phyloP scores from a whole-genome alignment of 1,140 invertebrate genomes.

The Heliothis subflexa region DNA sequence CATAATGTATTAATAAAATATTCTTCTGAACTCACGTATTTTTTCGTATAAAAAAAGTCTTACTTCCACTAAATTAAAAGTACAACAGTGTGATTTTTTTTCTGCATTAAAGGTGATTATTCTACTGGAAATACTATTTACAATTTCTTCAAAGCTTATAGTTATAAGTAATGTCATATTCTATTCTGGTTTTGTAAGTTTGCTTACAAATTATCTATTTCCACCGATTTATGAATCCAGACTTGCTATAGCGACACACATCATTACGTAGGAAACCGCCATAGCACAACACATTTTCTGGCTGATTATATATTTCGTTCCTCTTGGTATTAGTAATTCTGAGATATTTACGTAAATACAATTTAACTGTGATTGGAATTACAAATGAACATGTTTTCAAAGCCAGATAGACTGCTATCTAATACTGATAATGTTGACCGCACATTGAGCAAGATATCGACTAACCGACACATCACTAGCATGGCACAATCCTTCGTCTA shows the following conservation, averaged over 20 bases:
- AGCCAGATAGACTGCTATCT: background rate
- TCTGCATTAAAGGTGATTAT: background rate
- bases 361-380: background rate
- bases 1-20: background rate
- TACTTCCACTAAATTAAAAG: background rate
- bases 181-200: background rate
- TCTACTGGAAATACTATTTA: background rate
- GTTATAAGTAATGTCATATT: slow-evolving; percentile 3
- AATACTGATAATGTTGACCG: slow-evolving; percentile 30
- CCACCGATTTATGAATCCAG: background rate
- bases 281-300: too few species aligned
- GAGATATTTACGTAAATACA: too few species aligned
- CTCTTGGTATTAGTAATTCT: too few species aligned
- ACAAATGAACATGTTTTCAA: background rate
- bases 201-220: background rate
- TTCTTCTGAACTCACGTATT: background rate
- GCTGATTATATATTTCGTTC: too few species aligned
- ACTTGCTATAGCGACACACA: background rate
- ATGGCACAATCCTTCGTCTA: slow-evolving; percentile 31
- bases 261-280: background rate
- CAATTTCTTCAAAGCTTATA: background rate
- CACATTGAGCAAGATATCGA: slow-evolving; percentile 35
- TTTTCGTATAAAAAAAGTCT: background rate
- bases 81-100: background rate
- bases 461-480: slow-evolving; percentile 8